Evolutionary conservation across 2,888 invertebrate genomes (phyloP).

Genomic region (Macropis europaea): DNA sequence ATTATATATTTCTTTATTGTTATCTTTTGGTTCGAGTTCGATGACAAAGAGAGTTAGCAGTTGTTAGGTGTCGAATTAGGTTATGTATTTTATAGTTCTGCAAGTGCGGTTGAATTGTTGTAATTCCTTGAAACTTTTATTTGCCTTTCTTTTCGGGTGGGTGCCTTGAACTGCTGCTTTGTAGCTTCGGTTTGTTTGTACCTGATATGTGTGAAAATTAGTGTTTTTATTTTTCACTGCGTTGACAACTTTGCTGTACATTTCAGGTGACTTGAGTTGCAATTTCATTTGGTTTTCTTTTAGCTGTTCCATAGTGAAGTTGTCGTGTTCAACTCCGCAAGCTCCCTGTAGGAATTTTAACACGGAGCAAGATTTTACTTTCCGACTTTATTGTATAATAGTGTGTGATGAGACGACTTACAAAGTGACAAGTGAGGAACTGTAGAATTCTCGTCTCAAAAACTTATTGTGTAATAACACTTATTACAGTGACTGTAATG

Average conservation of each 20-base stretch:
- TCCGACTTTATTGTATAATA: no score
- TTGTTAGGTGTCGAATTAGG: not conserved
- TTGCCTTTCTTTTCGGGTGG: not conserved
- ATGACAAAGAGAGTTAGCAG: not conserved
- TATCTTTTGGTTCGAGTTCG: not conserved
- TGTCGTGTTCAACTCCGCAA: no score
- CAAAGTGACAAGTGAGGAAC: no score
- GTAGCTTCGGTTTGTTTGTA: not conserved
- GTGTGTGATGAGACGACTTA: no score
- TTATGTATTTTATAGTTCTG: conserved; percentile 3
- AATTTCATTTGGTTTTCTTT: not conserved
- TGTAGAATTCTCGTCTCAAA: no score
- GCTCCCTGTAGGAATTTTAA: no score
- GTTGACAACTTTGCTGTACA: not conserved
- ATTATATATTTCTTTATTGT: conserved; percentile 13
- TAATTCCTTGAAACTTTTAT: not conserved
- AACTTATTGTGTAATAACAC: no score
- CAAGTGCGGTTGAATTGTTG: not conserved
- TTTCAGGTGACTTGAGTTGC: not conserved
- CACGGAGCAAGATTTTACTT: no score
- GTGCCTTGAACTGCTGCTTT: not conserved
- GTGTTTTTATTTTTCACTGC: not conserved
- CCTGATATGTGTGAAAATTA: not conserved
- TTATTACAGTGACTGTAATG: no score
- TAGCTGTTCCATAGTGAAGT: not conserved